Percentiles rank a stretch among this genome's conserved stretches.
Evolutionary conservation across 2,797 vertebrate genomes (phyloP).

Genomic region (Ibycter americanus): DNA sequence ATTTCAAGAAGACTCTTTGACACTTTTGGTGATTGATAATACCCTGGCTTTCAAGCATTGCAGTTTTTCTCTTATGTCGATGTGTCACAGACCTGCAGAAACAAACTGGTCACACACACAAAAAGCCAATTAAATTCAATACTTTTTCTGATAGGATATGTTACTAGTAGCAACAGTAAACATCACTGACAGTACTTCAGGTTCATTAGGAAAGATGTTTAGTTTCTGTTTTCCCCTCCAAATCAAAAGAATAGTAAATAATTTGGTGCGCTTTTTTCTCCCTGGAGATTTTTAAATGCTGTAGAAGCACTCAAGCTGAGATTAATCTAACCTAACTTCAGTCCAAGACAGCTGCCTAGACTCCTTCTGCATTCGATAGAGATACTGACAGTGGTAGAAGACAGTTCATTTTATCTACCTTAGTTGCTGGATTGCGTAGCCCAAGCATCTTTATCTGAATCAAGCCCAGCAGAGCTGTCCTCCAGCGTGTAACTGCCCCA

Average conservation of each 20-base stretch:
- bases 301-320: background rate
- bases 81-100: background rate
- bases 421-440: background rate
- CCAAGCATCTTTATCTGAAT: too few relatives aligned
- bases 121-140: background rate
- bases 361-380: background rate
- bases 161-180: background rate
- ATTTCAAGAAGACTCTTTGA: background rate
- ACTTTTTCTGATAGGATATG: background rate
- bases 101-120: background rate
- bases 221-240: background rate
- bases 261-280: background rate
- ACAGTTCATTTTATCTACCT: rapidly evolving
- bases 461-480: background rate
- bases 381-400: background rate
- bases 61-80: background rate
- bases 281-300: background rate
- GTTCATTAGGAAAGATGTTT: background rate
- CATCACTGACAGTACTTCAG: background rate
- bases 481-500: background rate
- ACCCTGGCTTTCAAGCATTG: background rate
- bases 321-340: background rate
- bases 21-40: background rate
- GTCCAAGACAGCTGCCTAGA: background rate
- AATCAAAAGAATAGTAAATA: background rate